These are phyloP conservation scores for Xyrichtys novacula DNA, from an alignment of 2,797 vertebrate genomes.

Conservation along the genomic window DNA sequence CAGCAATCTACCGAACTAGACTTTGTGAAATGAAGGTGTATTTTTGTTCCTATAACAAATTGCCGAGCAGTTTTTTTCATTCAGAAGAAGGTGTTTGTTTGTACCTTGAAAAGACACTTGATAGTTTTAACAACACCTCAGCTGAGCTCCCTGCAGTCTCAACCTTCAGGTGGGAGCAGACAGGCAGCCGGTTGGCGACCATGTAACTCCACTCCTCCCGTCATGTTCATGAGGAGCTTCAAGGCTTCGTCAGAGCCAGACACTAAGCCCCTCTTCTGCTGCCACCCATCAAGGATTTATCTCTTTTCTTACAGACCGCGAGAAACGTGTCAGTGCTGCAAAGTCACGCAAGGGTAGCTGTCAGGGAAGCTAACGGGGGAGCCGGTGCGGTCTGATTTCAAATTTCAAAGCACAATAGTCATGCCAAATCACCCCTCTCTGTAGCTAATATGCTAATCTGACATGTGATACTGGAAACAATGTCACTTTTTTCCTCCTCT, in stretches of 20 bases:
- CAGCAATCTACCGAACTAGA: too few relatives aligned
- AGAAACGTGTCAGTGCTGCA: conserved; percentile 56
- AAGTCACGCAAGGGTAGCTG: conserved; percentile 75
- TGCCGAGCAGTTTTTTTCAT: not conserved
- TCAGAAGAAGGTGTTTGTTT: conserved; percentile 8
- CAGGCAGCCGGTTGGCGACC: conserved; percentile 26
- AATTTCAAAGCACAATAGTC: conserved; percentile 70
- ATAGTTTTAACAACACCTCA: conserved; percentile 13
- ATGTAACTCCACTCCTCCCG: conserved; percentile 57
- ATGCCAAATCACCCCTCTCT: conserved; percentile 64
- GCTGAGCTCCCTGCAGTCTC: conserved; percentile 7
- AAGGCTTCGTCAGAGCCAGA: conserved; percentile 59
- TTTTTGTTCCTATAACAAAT: too few relatives aligned
- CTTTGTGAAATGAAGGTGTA: too few relatives aligned
- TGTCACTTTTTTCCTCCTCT: conserved; percentile 12
- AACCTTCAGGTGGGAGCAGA: conserved; percentile 44
- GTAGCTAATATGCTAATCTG: conserved; percentile 69
- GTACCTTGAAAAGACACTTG: conserved; percentile 20
- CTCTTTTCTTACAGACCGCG: conserved; percentile 68
- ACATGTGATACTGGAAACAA: conserved; percentile 58
- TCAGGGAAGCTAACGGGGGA: conserved; percentile 53
- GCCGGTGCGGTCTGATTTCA: conserved; percentile 53
- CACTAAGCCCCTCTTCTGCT: conserved; percentile 67
- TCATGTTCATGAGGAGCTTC: conserved; percentile 63
- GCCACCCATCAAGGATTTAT: conserved; percentile 70